Percentiles rank a stretch among this genome's conserved stretches.
Evolutionary conservation across 2,888 invertebrate species (phyloP).

Genomic region (Abscondita cerata): DNA sequence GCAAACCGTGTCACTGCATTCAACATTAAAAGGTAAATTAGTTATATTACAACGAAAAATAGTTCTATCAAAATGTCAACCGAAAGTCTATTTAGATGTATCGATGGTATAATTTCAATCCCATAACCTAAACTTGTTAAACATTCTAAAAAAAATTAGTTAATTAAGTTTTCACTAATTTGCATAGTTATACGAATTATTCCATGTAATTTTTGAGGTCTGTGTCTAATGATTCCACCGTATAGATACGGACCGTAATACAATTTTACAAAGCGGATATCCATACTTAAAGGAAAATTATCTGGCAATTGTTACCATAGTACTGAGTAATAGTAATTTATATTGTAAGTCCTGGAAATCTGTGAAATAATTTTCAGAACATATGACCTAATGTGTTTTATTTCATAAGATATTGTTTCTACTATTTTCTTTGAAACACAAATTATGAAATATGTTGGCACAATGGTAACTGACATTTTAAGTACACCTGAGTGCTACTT

Average conservation of each 20-base stretch:
- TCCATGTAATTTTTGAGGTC: slow-evolving; percentile 49
- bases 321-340: too few relatives aligned
- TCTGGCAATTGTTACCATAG: not conserved
- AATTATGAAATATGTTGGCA: too few relatives aligned
- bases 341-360: too few relatives aligned
- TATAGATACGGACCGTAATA: slow-evolving; percentile 52
- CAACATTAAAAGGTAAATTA: slow-evolving; percentile 50
- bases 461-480: too few relatives aligned
- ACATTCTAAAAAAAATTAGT: slow-evolving; percentile 18
- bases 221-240: slow-evolving; percentile 50
- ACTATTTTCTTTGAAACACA: too few relatives aligned
- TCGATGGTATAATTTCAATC: slow-evolving; percentile 47
- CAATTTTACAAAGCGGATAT: slow-evolving; percentile 41
- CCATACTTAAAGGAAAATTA: not conserved
- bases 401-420: too few relatives aligned
- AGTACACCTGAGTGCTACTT: too few relatives aligned
- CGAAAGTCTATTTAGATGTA: slow-evolving; percentile 47
- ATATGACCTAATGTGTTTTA: too few relatives aligned
- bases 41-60: slow-evolving; percentile 51
- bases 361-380: too few relatives aligned
- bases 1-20: slow-evolving; percentile 48
- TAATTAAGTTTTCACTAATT: not conserved
- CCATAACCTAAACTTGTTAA: slow-evolving; percentile 41
- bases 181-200: slow-evolving; percentile 39
- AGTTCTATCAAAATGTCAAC: slow-evolving; percentile 48